Base-by-base conservation (phyloP, 2,888 invertebrate genomes). In the Drosophila diplacantha region DNA sequence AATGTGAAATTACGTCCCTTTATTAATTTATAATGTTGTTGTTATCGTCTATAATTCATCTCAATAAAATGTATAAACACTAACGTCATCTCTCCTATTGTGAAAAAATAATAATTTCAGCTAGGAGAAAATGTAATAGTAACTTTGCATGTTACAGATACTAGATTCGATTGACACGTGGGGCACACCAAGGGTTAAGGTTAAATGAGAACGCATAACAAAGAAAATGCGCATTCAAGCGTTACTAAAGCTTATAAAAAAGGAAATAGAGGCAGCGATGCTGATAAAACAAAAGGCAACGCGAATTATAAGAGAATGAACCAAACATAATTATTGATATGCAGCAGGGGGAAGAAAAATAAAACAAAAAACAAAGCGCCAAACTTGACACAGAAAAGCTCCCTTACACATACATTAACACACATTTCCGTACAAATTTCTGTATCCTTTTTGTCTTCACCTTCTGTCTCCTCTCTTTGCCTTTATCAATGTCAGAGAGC, bases 401-500 rank as follows among this genome's bases (percentile, higher is more conserved):
- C 26, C 37, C 16, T 37, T 35, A 38, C 57, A 46, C 11, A 41
- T 44, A 41, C 47, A 62, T 3, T 8, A 26, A 8, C 24, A 47
- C 24, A 53, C 51, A 61, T n/a, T 43, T 38, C 39, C 32, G 39
- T 35, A 52, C 29, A 47, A 43, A 74, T 73, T 78, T 78, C 78
- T 78, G 81, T 83, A 78, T 78, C 83, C 83, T 77, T 70, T 82
- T 70, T 54, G 52, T 66, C 41, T 51, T 46, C 41, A 55, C 31
- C 41, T 50, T 35, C 20, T 31, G 37, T 57, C 14, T 31, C 9
- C 39, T 32, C 72, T 51, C 59, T 73, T 72, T 78, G 74, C 52
- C 70, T 83, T 81, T 81, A 83, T 83, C 83, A 80, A 80, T 80
- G 79, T 78, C 79, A 83, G 73, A 73, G 71, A 80, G 78, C 61